phyloP scores from a whole-genome alignment of 2,113 vertebrate genomes.

The Anolis sagrei region DNA sequence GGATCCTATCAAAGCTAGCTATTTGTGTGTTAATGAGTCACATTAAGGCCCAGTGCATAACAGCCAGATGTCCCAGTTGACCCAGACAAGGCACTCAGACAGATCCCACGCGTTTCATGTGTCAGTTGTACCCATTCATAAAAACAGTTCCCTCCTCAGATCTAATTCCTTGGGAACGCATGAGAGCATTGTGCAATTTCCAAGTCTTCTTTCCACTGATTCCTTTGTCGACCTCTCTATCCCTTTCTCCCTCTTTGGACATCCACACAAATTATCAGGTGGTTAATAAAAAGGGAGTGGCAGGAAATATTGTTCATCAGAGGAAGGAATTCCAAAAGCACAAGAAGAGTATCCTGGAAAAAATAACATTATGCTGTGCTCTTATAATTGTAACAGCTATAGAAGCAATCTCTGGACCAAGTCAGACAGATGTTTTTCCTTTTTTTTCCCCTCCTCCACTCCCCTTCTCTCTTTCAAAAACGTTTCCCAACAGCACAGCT shows the following conservation, averaged over 20 bases:
- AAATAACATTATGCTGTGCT: constrained; percentile 58
- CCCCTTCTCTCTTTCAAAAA: constrained; percentile 59
- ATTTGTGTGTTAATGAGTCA: constrained; percentile 82
- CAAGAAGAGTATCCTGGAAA: constrained; percentile 60
- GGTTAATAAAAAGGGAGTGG: constrained; percentile 69
- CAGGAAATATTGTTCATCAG: constrained; percentile 69
- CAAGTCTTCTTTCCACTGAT: constrained; percentile 63
- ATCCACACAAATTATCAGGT: constrained; percentile 48
- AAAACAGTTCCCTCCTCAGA: constrained; percentile 78
- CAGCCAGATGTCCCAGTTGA: constrained; percentile 84
- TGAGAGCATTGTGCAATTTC: constrained; percentile 73
- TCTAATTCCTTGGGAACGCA: constrained; percentile 74
- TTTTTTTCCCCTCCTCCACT: not conserved
- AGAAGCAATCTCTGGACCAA: constrained; percentile 72
- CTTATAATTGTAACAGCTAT: constrained; percentile 69
- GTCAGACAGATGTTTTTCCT: constrained; percentile 70
- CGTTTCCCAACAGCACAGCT: constrained; percentile 78
- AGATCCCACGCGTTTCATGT: constrained; percentile 77
- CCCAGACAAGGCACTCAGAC: constrained; percentile 80
- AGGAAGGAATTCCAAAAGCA: constrained; percentile 62
- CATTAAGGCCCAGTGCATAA: constrained; percentile 77
- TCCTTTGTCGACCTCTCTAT: constrained; percentile 57
- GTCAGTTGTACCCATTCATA: constrained; percentile 82
- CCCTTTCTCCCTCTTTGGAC: constrained; percentile 1
- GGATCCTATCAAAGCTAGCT: constrained; percentile 79